Base-by-base conservation (phyloP, 2,113 vertebrate species). In the Isichthys henryi region DNA sequence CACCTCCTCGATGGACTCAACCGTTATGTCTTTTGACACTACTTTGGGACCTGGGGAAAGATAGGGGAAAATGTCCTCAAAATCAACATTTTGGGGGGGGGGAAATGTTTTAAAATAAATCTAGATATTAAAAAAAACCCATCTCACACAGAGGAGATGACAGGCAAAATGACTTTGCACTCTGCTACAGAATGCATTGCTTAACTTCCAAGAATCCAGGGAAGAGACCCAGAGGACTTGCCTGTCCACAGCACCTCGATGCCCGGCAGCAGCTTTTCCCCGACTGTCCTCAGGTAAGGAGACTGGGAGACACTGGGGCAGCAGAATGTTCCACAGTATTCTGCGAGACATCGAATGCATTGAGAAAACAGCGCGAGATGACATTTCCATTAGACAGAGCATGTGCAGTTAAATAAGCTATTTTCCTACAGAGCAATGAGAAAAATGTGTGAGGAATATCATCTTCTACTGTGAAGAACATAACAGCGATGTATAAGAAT, bases 211-310 rank as follows among this genome's bases (percentile, higher is more conserved):
- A 9, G 46, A 27, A 45, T 49, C 19, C 48, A 23, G n/a, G 17
- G n/a, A 31, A 13, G 1, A 39, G 31, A 83, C 43, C 17, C 82
- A 13, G 17, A 52, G 62, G 8, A 89, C 45, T 93, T 93, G 98
- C 98, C 98, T 86, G 98, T 99, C 98, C 98, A 99, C 88, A 99
- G 96, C 27, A 99, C 93, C 31, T 99, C 98, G 0, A 99, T 97
- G n/a, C 95, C 97, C 48, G 96, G 97, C 5, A 98, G 95, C 62
- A 99, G 96, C 46, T 97, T 96, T 93, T 99, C 97, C 89, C 98
- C 98, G 88, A 99, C 97, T 0, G 98, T 99, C 91, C 95, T 95
- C 92, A 99, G 95, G 93, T 99, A 99, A 0, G 97, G 96, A 0
- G 98, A 99, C 93, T 97, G 97, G 21, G 96, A 94, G 58, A 98